phyloP scores from a whole-genome alignment of 2,888 invertebrate genomes.

The Agapetus fuscipes region DNA sequence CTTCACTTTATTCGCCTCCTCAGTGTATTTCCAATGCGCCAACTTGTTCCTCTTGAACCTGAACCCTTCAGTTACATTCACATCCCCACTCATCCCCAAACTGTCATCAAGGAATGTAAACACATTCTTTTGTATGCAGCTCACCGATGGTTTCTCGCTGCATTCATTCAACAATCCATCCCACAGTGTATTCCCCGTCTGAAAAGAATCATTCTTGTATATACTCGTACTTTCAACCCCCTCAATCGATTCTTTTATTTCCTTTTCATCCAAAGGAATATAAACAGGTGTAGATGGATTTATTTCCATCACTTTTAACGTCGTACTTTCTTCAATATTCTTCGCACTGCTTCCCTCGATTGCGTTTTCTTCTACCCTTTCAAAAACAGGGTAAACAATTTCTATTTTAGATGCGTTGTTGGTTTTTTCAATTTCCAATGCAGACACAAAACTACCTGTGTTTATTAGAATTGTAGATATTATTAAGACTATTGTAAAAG shows the following conservation, averaged over 20 bases:
- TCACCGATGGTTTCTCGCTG: constrained; percentile 51
- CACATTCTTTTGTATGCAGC: constrained; percentile 69
- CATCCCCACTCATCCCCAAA: constrained; percentile 52
- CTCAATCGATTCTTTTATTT: constrained; percentile 1
- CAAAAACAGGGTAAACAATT: constrained; percentile 1
- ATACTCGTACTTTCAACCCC: background rate
- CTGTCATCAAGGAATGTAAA: constrained; percentile 62
- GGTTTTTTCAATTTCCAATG: background rate
- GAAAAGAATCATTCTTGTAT: constrained; percentile 25
- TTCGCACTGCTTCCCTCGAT: constrained; percentile 2
- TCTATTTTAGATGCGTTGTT: background rate
- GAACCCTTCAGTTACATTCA: constrained; percentile 55
- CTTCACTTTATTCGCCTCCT: constrained; percentile 36
- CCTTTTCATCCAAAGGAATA: constrained; percentile 13
- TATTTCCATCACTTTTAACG: constrained; percentile 1
- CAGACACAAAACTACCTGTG: background rate
- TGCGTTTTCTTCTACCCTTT: constrained; percentile 8
- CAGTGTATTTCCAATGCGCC: constrained; percentile 45
- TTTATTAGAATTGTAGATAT: constrained; percentile 4
- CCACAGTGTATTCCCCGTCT: constrained; percentile 61
- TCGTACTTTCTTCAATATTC: background rate
- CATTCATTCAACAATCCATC: constrained; percentile 64
- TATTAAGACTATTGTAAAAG: constrained; percentile 17
- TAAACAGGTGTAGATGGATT: constrained; percentile 11
- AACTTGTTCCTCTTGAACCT: constrained; percentile 55